These are phyloP conservation scores for Pygoscelis antarcticus DNA, from an alignment of 2,113 vertebrate species.

Conservation along the genomic window DNA sequence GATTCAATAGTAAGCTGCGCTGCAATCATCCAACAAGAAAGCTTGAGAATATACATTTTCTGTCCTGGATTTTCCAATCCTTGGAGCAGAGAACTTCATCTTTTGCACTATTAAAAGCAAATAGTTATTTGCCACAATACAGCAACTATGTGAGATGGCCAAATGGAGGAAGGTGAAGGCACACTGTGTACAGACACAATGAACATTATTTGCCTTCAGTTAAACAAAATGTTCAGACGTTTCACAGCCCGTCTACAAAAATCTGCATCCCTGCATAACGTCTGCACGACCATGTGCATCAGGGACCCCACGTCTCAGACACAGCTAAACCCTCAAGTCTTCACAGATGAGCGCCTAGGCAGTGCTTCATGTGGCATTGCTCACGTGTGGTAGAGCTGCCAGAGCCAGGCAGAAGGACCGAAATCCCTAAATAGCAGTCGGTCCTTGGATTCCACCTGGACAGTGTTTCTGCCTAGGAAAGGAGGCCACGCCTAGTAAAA, in stretches of 20 bases:
- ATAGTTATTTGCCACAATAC: not conserved
- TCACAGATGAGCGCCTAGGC: not conserved
- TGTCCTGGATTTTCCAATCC: not conserved
- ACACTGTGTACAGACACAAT: no score
- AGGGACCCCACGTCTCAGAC: not conserved
- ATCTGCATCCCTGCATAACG: not conserved
- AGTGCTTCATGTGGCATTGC: not conserved
- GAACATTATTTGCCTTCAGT: not conserved
- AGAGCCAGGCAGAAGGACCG: rapidly evolving
- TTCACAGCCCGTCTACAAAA: not conserved
- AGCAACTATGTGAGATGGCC: not conserved
- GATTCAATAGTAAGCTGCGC: not conserved
- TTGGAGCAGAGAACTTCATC: not conserved
- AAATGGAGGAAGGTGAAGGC: not conserved
- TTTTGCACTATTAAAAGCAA: not conserved
- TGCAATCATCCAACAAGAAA: not conserved
- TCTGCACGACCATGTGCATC: not conserved
- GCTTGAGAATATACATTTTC: not conserved
- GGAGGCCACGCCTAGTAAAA: not conserved
- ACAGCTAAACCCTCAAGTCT: not conserved
- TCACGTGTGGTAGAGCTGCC: not conserved
- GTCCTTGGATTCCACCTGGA: not conserved
- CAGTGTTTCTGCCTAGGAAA: not conserved
- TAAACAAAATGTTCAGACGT: not conserved
- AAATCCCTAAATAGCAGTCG: not conserved